Evolutionary conservation across 2,797 vertebrate genomes (phyloP), one percentile per base, ranked within the genome.

Genomic region (Sternarchorhynchus goeldii): DNA sequence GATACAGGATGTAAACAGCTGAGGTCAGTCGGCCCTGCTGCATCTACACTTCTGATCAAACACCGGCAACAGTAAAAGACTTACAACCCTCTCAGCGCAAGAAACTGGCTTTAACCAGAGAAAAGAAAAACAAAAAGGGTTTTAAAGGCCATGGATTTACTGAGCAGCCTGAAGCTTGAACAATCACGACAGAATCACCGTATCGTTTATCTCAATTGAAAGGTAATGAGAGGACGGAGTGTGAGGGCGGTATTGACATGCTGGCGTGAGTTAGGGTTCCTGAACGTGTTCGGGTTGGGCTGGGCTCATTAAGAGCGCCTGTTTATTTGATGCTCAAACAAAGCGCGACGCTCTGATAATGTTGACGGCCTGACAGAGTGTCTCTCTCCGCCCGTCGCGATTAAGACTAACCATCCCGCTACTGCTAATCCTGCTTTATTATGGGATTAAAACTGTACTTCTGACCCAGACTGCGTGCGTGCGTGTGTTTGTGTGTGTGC

Each of bases 181-280:
- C 64, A 88, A 89, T 79, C 78, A 87, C 81, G 88, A 89, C 87
- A 91, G 91, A 91, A 82, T 82, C 77, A 88, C 88, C 83, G 84
- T 89, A 88, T 81, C 80, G 83, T 76, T 81, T 73, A 68, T 74
- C 63, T 79, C 17, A 50, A 57, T 64, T 77, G 77, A 85, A 89
- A 85, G 21, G 86, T 85, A 87, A 88, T 63, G 79, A 80, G 78
- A 85, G 88, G 81, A 84, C 78, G 20, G 17, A 39, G 6, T 32
- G 50, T 21, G 84, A 88, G 83, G 78, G 80, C 86, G 90, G 87
- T 88, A 90, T 89, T 90, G 91, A 92, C 84, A 90, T 88, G 83
- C 88, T 62, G 55, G 21, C 86, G 89, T 89, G 88, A 92, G 91
- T 92, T 90, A 74, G 91, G 86, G 84, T 81, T 39, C 90, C 91